phyloP scores from a whole-genome alignment of 2,797 vertebrate species.

The Sebastes taczanowskii region DNA sequence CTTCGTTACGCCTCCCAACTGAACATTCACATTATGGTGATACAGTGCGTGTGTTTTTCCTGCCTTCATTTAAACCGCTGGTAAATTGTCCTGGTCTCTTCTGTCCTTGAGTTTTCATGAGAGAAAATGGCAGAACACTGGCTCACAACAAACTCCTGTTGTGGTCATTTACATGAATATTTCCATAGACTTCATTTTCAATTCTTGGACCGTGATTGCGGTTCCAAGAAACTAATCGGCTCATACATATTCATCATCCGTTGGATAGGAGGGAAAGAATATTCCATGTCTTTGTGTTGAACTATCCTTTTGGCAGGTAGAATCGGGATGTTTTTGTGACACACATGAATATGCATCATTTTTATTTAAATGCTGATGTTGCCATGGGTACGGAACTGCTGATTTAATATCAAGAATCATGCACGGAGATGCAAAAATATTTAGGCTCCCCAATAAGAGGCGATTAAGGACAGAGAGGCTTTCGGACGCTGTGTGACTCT shows the following conservation, averaged over 20 bases:
- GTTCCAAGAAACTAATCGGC: not conserved
- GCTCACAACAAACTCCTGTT: not conserved
- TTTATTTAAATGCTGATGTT: not conserved
- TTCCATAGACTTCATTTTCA: constrained; percentile 2
- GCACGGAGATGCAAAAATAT: constrained; percentile 3
- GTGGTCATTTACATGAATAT: constrained; percentile 1
- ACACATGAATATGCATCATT: constrained; percentile 1
- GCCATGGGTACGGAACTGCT: not conserved
- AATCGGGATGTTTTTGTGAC: not conserved
- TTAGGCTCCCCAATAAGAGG: not conserved
- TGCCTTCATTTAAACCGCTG: constrained; percentile 22
- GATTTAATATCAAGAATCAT: not conserved
- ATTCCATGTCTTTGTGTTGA: not conserved
- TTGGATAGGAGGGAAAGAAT: not conserved
- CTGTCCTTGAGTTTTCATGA: constrained; percentile 5
- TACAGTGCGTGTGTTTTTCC: constrained; percentile 30
- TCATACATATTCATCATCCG: constrained; percentile 15
- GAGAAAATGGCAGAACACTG: not conserved
- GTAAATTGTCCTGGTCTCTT: not conserved
- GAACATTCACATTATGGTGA: constrained; percentile 15
- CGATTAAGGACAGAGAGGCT: constrained; percentile 14
- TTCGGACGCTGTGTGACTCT: constrained; percentile 1
- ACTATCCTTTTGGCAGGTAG: not conserved
- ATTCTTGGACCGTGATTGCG: not conserved
- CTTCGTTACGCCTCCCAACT: constrained; percentile 18